Percentiles rank a stretch among this genome's conserved stretches.
Conservation (phyloP, 2,113 vertebrate species). For the Salvator merianae region DNA sequence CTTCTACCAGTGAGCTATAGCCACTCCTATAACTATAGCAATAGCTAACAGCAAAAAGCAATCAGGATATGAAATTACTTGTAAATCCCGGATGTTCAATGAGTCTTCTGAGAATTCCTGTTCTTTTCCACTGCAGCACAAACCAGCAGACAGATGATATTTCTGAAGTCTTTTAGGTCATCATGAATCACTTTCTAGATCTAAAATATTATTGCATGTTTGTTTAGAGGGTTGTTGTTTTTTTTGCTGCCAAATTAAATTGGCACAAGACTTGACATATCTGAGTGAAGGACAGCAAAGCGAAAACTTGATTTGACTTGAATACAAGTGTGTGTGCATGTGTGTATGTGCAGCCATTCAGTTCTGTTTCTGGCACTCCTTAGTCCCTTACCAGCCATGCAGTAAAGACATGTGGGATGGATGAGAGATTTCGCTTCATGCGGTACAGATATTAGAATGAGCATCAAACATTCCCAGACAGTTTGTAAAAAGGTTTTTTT, state of each 20-base stretch:
- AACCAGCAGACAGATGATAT: neutral
- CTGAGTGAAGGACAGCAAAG: neutral
- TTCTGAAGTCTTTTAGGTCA: constrained; percentile 6
- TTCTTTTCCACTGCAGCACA: neutral
- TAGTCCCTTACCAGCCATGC: no score
- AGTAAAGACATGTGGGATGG: neutral
- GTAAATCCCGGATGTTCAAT: neutral
- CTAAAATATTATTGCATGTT: neutral
- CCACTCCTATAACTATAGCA: neutral
- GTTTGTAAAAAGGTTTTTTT: neutral
- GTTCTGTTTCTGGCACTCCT: neutral
- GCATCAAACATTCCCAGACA: neutral
- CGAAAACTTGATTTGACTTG: neutral
- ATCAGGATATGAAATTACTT: constrained; percentile 2
- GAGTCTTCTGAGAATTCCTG: neutral
- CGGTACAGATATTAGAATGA: neutral
- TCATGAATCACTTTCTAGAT: neutral
- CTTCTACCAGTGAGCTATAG: no score
- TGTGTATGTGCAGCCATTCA: constrained; percentile 1
- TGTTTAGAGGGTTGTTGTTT: neutral
- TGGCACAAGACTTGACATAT: neutral
- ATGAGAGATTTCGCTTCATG: constrained; percentile 21
- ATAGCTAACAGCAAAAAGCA: neutral
- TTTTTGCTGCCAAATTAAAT: neutral
- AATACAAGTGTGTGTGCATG: neutral